Base-by-base conservation (phyloP, 2,888 invertebrate species). In the Oscheius onirici region DNA sequence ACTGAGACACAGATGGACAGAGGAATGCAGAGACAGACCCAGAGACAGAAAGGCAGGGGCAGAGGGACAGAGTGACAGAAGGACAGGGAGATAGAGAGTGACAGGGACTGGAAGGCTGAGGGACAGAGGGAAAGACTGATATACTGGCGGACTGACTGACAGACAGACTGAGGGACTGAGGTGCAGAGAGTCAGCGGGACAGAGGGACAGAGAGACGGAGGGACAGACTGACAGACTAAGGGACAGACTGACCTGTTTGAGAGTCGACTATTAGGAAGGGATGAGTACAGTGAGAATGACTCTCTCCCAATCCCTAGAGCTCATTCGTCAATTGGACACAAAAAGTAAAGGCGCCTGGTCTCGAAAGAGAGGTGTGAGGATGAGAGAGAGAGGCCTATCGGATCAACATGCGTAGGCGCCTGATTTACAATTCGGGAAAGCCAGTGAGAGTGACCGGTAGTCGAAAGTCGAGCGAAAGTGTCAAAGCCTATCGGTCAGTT, bases 271-370 rank as follows among this genome's bases (percentile, higher is more conserved):
- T 17, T n/a, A 6, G 8, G 52, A 52, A 22, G 52, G 22, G 13
- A 52, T 13, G 24, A 22, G 52, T 52, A 52, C 52, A 52, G 52
- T 52, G 52, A 52, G 52, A 24, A 13, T 15, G 34, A 34, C 34
- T 34, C 34, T n/a, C n/a, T 34, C 34, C 34, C 34, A 34, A 34
- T 34, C 22, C 52, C 24, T 5, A 22, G 22, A 22, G 52, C 8
- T 52, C 52, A 52, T 52, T 24, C 17, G 52, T 52, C 52, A 52
- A 52, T 34, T 22, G 22, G 24, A 52, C 8, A 52, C 52, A 52
- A 52, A 52, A 52, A 52, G 52, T 34, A 34, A 20, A 20, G 52
- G 52, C 52, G 52, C 22, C 52, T 52, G 52, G 20, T 20, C 52
- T 24, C 20, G 46, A 46, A 43, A 43, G 15, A 43, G 15, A 43